Evolutionary conservation across 2,797 vertebrate species (phyloP), one percentile per base, ranked within the genome.

Genomic region (Sebastolobus altivelis): DNA sequence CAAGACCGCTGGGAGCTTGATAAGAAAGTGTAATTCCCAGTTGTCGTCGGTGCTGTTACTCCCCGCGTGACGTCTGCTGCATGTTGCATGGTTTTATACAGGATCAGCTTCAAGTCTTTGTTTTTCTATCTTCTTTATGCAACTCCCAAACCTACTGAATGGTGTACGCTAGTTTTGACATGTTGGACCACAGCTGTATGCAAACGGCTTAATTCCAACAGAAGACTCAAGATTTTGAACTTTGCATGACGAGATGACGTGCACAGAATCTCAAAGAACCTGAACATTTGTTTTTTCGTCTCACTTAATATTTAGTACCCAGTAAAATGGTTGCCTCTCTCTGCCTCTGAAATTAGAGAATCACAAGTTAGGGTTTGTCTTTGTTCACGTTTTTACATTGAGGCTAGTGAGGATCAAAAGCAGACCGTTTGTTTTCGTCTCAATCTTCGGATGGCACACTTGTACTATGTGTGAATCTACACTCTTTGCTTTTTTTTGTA

Each of bases 41-140:
- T n/a, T 55, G 33, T 54, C 3, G 18, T 70, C 40, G 11, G 29
- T 35, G 18, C 37, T 56, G 11, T 43, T 27, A 63, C 31, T 20
- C 25, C 40, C 54, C 27, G n/a, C n/a, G 14, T 79, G 33, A 76
- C 37, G n/a, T 43, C n/a, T 29, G 25, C 52, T 83, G 81, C 76
- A 75, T 70, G 76, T 43, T 79, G 67, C 77, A 72, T 79, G 82
- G 10, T 72, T 68, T 62, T 33, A 40, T 58, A 54, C 20, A 49
- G 29, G 35, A 46, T 43, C 16, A 16, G 18, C 37, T 72, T 67
- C 11, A 27, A 4, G 31, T 65, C 4, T 63, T 20, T 35, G 14
- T 33, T 58, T 25, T 54, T 14, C 16, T 13, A 20, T 35, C 6
- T 67, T 55, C 22, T 59, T 52, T 29, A 14, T n/a, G 3, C 5